Evolutionary conservation across 1,140 invertebrate species (phyloP), one percentile per base, ranked within the genome.

Genomic region (Drosophila nigrodunni): DNA sequence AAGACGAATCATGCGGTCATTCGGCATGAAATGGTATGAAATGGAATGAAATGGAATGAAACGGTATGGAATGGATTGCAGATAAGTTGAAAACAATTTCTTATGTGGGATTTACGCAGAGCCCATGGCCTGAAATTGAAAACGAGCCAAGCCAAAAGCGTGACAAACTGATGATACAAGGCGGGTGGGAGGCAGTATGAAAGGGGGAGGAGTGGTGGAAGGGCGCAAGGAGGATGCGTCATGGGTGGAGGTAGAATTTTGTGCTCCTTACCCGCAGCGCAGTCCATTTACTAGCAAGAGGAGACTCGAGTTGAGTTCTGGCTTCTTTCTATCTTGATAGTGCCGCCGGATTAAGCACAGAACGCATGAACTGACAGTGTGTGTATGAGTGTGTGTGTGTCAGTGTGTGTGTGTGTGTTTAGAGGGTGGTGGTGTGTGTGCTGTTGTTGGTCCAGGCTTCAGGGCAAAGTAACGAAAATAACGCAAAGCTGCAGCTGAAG

Each of bases 21-120:
- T 50, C 18, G 61, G 50, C 15, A 55, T 34, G 61, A 44, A 50
- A 47, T 60, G 58, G 46, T 10, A 52, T 37, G 67, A 30, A 55
- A 55, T 34, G 50, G 7, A 43, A 15, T 39, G 21, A 49, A 41
- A 52, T 15, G 61, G 21, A 34, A 55, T 13, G n/a, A 2, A 41
- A 43, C 41, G 43, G 37, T 34, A 43, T 39, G 37, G 39, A 50
- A 44, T 10, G 57, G 37, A 71, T 46, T n/a, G 43, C 43, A 77
- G 81, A 83, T 83, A 83, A 77, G 68, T 82, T 55, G 74, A 82
- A 88, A 82, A 88, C 82, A 83, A 88, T 80, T 88, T 87, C 82
- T 87, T 88, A 88, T 77, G 68, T 80, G 77, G 82, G 82, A 87
- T 87, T 87, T 87, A 58, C 49, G 59, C 77, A 58, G 64, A 39